Conservation (phyloP, 2,113 vertebrate species). For the Anas platyrhynchos region DNA sequence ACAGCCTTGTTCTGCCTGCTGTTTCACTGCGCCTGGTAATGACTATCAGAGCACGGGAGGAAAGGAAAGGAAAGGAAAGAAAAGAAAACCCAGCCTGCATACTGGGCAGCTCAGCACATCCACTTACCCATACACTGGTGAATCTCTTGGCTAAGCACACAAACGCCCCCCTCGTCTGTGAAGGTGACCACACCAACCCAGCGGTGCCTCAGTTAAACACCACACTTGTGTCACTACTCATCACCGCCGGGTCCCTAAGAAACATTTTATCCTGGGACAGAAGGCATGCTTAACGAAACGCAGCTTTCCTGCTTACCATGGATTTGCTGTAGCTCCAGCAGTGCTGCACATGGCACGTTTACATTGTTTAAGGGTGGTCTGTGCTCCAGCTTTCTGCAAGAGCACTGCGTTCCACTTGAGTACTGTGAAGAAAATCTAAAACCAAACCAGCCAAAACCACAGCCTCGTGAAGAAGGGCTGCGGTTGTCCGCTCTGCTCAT, state of each 20-base stretch:
- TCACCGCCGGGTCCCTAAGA: neutral
- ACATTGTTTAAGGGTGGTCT: neutral
- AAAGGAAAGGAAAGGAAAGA: neutral
- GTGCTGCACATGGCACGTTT: neutral
- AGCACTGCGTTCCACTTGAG: neutral
- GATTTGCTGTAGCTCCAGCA: neutral
- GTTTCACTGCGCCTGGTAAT: neutral
- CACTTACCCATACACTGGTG: fast-evolving
- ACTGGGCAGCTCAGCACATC: fast-evolving
- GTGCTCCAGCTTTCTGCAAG: neutral
- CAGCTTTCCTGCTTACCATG: neutral
- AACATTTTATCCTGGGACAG: neutral
- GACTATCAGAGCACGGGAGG: neutral
- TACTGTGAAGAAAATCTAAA: neutral
- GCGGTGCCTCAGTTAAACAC: neutral
- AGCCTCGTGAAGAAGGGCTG: neutral
- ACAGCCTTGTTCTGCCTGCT: neutral
- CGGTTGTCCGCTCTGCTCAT: neutral
- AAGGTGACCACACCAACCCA: neutral
- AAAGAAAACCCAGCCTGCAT: neutral
- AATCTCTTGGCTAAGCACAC: fast-evolving
- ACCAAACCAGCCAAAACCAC: neutral
- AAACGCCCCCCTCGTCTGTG: fast-evolving
- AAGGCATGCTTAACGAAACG: neutral
- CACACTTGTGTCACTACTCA: neutral